phyloP scores from a whole-genome alignment of 2,797 vertebrate genomes.

The Gymnothorax javanicus region DNA sequence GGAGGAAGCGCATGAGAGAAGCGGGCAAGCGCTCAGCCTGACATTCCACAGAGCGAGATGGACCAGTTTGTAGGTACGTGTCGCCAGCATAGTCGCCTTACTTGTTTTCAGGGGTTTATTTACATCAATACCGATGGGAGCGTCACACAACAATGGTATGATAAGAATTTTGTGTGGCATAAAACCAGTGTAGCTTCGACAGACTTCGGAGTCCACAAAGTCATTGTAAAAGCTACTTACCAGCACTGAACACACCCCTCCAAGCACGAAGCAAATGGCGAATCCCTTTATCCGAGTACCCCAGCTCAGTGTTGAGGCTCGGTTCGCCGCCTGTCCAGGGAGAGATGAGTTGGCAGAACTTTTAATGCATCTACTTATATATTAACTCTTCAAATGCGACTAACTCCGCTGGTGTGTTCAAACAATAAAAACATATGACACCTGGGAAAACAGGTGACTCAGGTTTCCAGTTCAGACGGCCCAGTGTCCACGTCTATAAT shows the following conservation, averaged over 20 bases:
- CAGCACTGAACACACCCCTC: conserved; percentile 79
- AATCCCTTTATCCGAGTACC: conserved; percentile 86
- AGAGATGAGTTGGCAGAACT: background rate
- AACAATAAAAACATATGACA: background rate
- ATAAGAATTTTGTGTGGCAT: background rate
- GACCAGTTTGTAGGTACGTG: background rate
- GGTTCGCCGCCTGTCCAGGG: conserved; percentile 70
- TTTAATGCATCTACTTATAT: background rate
- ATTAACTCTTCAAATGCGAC: background rate
- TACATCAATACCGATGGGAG: background rate
- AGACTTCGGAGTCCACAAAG: background rate
- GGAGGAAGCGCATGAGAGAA: no score
- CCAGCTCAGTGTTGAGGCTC: conserved; percentile 83
- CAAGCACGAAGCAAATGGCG: conserved; percentile 80
- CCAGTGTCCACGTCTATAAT: no score
- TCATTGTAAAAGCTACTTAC: conserved; percentile 62
- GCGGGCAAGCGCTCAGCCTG: no score
- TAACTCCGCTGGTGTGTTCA: no score
- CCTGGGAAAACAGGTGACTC: background rate
- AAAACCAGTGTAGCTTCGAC: background rate
- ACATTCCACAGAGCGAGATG: conserved; percentile 1
- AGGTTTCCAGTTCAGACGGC: background rate
- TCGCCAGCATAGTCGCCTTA: background rate
- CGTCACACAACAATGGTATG: background rate
- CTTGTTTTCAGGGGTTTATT: background rate